Conservation (phyloP, 2,113 vertebrate species). For the Solea senegalensis region DNA sequence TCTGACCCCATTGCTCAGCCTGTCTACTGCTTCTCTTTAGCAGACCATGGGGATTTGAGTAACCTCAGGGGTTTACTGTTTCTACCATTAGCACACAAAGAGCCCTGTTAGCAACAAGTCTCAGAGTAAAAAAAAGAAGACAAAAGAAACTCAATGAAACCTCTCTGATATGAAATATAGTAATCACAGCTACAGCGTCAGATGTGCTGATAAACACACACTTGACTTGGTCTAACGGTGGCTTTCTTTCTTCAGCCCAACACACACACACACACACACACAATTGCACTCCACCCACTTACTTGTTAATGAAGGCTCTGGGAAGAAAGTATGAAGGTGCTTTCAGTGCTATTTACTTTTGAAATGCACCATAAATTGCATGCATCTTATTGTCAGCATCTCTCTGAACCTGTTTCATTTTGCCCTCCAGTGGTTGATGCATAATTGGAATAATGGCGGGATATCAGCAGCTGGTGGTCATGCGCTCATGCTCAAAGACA, state of each 20-base stretch:
- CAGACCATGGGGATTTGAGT: conserved; percentile 48
- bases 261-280: neutral
- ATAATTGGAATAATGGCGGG: conserved; percentile 23
- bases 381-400: conserved; percentile 29
- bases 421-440: conserved; percentile 44
- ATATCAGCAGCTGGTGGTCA: conserved; percentile 45
- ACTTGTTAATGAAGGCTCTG: conserved; percentile 1
- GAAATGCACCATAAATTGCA: conserved; percentile 27
- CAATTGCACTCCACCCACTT: neutral
- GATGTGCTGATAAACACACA: neutral
- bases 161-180: conserved; percentile 21
- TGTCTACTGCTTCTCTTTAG: conserved; percentile 42
- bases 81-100: conserved; percentile 66
- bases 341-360: conserved; percentile 30
- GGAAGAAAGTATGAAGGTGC: conserved; percentile 12
- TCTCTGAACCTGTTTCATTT: conserved; percentile 43
- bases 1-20: conserved; percentile 62
- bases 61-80: conserved; percentile 57
- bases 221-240: too few relatives aligned
- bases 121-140: too few relatives aligned
- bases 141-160: conserved; percentile 17
- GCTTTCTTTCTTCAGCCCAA: too few relatives aligned
- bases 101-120: conserved; percentile 9
- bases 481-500: conserved; percentile 27
- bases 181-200: neutral